Percentiles rank a stretch among this genome's conserved stretches.
These are phyloP conservation scores for Proctacanthus coquilletti DNA, from an alignment of 1,140 invertebrate genomes.

Conservation along the genomic window DNA sequence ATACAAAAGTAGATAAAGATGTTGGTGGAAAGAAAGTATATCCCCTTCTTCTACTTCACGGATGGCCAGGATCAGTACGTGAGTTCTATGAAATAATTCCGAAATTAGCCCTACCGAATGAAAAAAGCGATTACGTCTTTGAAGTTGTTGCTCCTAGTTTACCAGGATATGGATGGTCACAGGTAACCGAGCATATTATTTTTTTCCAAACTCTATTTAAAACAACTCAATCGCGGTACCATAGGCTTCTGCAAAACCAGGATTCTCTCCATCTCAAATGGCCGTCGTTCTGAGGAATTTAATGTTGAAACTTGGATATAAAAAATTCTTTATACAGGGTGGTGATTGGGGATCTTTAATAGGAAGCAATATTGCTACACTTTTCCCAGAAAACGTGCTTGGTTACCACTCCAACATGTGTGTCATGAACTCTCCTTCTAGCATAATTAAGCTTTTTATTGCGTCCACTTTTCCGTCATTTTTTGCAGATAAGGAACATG, in stretches of 20 bases:
- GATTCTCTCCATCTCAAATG: slow-evolving; percentile 44
- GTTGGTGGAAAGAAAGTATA: slow-evolving; percentile 36
- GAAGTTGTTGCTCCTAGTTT: slow-evolving; percentile 66
- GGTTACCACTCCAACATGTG: slow-evolving; percentile 50
- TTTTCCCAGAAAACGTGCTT: slow-evolving; percentile 52
- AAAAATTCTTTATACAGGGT: slow-evolving; percentile 64
- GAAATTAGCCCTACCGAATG: slow-evolving; percentile 40
- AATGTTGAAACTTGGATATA: slow-evolving; percentile 61
- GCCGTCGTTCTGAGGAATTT: slow-evolving; percentile 63
- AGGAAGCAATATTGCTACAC: slow-evolving; percentile 37
- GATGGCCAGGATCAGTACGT: slow-evolving; percentile 79
- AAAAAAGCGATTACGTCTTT: slow-evolving; percentile 48
- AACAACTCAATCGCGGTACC: no score
- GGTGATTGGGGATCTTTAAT: slow-evolving; percentile 69
- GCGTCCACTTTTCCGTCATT: slow-evolving; percentile 33
- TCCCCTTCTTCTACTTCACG: slow-evolving; percentile 64
- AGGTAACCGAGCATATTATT: slow-evolving; percentile 35
- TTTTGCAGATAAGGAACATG: slow-evolving; percentile 37
- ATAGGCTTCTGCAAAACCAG: slow-evolving; percentile 40
- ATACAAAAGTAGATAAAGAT: slow-evolving; percentile 37
- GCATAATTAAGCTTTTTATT: slow-evolving; percentile 18
- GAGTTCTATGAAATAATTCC: slow-evolving; percentile 76
- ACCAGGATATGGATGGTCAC: slow-evolving; percentile 75
- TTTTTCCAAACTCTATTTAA: no score
- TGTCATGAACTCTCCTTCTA: slow-evolving; percentile 16